Percentiles rank a stretch among this genome's conserved stretches.
Conservation (phyloP, 1,140 invertebrate genomes). For the Drosophila elegans region DNA sequence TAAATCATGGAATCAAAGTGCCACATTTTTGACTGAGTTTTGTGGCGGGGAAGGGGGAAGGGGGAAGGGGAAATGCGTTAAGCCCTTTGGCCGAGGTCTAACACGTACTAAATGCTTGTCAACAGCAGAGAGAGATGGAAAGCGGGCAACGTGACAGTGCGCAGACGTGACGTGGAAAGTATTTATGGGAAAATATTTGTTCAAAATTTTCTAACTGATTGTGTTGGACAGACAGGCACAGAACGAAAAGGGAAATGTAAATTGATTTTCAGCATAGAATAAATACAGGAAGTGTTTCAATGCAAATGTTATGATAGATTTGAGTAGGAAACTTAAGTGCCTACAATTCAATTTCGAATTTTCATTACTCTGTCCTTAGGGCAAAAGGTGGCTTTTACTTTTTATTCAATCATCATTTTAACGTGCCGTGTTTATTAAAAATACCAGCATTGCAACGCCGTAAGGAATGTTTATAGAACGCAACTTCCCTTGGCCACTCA, state of each 20-base stretch:
- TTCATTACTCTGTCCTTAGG: no score
- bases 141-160: slow-evolving; percentile 11
- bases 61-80: slow-evolving; percentile 27
- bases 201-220: slow-evolving; percentile 19
- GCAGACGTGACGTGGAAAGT: slow-evolving; percentile 45
- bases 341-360: neutral
- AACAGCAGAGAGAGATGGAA: slow-evolving; percentile 5
- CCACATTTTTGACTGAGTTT: slow-evolving; percentile 59
- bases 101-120: slow-evolving; percentile 67
- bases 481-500: slow-evolving; percentile 1
- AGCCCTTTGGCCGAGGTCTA: slow-evolving; percentile 51
- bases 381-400: neutral
- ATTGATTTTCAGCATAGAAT: slow-evolving; percentile 21
- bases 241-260: slow-evolving; percentile 19
- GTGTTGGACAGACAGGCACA: neutral
- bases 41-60: neutral
- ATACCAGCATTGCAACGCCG: neutral
- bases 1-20: slow-evolving; percentile 79
- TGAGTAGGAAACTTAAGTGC: neutral
- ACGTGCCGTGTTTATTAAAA: slow-evolving; percentile 1
- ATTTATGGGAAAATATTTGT: slow-evolving; percentile 48
- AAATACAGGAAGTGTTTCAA: slow-evolving; percentile 1
- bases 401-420: neutral
- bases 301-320: slow-evolving; percentile 8
- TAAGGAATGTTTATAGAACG: neutral